A percentile compares a stretch with the other conserved stretches of the same genome.
phyloP scores from a whole-genome alignment of 2,888 invertebrate species.

The Pterobdella sp. region DNA sequence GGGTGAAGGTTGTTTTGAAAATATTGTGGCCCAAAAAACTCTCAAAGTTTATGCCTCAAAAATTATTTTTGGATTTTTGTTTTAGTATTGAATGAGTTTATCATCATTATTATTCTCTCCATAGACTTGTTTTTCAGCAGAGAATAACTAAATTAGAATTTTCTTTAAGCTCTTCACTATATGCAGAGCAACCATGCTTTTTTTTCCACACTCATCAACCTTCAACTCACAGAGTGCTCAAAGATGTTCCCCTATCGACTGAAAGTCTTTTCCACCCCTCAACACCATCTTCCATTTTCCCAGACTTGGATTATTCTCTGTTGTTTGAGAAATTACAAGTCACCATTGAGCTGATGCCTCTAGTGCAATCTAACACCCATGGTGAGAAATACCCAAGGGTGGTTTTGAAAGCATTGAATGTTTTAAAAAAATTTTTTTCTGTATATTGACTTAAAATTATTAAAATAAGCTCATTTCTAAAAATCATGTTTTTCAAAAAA shows the following conservation, averaged over 20 bases:
- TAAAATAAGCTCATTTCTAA: no score
- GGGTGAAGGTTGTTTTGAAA: neutral
- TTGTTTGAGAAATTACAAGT: conserved; percentile 82
- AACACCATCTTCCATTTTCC: conserved; percentile 72
- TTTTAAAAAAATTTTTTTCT: neutral
- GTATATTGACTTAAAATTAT: no score
- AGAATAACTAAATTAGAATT: no score
- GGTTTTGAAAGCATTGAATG: neutral
- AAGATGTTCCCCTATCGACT: conserved; percentile 86
- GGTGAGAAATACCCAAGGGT: conserved; percentile 27
- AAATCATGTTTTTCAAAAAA: no score
- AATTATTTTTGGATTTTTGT: no score
- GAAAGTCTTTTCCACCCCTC: conserved; percentile 75
- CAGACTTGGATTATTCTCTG: conserved; percentile 91
- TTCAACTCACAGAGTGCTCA: conserved; percentile 71
- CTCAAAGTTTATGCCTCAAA: no score
- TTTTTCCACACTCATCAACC: neutral
- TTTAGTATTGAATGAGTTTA: no score
- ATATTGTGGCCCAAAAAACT: no score
- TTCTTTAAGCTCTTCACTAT: no score
- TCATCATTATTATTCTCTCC: no score
- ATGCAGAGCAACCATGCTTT: no score
- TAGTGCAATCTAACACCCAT: conserved; percentile 69
- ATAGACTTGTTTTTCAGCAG: no score
- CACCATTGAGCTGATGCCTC: conserved; percentile 84